phyloP scores from a whole-genome alignment of 2,888 invertebrate species.

The Galeruca laticollis region DNA sequence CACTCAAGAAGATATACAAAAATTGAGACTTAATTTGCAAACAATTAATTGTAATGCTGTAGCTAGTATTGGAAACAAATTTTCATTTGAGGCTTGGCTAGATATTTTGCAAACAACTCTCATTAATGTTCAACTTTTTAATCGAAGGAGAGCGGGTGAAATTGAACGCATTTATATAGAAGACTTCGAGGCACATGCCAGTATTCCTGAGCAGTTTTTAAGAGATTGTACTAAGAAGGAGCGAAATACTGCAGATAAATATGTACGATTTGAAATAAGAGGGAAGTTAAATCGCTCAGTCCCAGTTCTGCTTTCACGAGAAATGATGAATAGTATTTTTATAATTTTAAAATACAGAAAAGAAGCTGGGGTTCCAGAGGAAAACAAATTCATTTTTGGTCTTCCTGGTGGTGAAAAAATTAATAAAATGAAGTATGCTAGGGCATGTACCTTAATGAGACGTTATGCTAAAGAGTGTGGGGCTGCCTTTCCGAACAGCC shows the following conservation, averaged over 20 bases:
- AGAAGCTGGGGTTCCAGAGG: constrained; percentile 24
- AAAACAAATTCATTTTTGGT: constrained; percentile 34
- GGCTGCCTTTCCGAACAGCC: constrained; percentile 42
- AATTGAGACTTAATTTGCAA: constrained; percentile 3
- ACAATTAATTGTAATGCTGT: constrained; percentile 9
- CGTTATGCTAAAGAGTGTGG: constrained; percentile 48
- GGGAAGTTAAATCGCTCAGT: constrained; percentile 29
- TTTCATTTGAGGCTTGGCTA: neutral
- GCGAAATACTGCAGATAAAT: constrained; percentile 23
- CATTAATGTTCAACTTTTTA: constrained; percentile 18
- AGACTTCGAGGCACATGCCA: constrained; percentile 27
- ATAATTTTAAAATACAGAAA: constrained; percentile 33
- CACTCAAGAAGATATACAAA: constrained; percentile 24
- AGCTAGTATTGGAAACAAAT: neutral
- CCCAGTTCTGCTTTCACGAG: constrained; percentile 18
- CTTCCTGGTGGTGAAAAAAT: constrained; percentile 20
- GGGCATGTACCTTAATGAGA: constrained; percentile 50
- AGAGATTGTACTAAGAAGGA: constrained; percentile 14
- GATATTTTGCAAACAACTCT: constrained; percentile 5
- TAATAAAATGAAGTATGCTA: constrained; percentile 36
- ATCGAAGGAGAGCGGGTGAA: constrained; percentile 28
- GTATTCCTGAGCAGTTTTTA: constrained; percentile 19
- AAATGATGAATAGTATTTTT: constrained; percentile 24
- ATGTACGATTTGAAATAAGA: constrained; percentile 28
- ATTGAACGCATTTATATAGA: constrained; percentile 34